Base-by-base conservation (phyloP, 2,797 vertebrate species). In the Bucorvus abyssinicus region DNA sequence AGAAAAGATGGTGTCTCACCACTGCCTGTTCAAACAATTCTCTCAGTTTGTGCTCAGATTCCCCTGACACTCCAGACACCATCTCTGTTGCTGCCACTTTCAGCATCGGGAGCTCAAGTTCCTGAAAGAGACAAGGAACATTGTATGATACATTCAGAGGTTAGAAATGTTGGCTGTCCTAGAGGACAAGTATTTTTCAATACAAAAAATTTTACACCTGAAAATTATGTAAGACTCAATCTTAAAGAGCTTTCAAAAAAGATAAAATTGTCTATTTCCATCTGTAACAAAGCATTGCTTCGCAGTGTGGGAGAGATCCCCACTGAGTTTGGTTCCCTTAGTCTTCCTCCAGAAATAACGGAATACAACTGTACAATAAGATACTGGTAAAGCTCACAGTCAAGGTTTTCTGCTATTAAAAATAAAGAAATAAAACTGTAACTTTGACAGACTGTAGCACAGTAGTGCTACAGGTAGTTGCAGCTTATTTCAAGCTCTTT, bases 31-130 rank as follows among this genome's bases (percentile, higher is more conserved):
- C 98, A 95, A 99, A 99, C 38, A 99, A 97, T 52, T 99, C 99
- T 77, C 99, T 95, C 55, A 99, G 98, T 86, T 99, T 99, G 98
- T 99, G 99, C 74, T 99, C 99, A 1, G 99, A 99, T 89, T 99
- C 99, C 61, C 99, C 99, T 0, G 99, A 99, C 17, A 99, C 99
- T 68, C 99, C 99, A 1, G 99, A 99, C 59, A 99, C 99, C 91
- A 99, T 94, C 97, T 99, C 99, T 2, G 99, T 99, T 57, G 99
- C 98, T 34, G 99, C 99, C 29, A 99, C 98, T 97, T 99, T 99
- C 93, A 99, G 81, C 97, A 99, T 97, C 0, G 99, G 99, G 78
- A 99, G 94, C 74, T 98, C 98, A 94, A 99, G 97, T 89, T 99
- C 99, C 99, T 99, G 79, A 81, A 95, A 93, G 56, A 94, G 23